Conservation (phyloP, 2,113 vertebrate genomes). For the Podocnemis expansa region DNA sequence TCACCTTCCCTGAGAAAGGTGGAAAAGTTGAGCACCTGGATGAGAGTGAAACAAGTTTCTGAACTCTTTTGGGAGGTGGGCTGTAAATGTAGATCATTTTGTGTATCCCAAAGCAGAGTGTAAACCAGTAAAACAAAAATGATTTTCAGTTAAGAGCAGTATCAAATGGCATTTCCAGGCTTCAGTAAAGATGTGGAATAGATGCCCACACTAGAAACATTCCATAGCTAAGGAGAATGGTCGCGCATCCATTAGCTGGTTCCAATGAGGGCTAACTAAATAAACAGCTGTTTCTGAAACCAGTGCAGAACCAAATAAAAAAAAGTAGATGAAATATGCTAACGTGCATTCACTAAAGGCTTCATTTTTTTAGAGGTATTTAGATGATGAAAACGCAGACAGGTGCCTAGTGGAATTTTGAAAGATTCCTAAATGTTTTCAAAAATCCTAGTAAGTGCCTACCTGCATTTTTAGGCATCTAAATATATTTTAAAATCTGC, state of each 20-base stretch:
- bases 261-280: background rate
- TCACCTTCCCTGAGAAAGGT: background rate
- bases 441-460: too few species aligned
- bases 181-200: background rate
- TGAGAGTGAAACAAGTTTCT: background rate
- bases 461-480: too few species aligned
- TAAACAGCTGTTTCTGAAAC: background rate
- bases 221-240: background rate
- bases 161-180: too few species aligned
- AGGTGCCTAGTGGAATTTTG: too few species aligned
- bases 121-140: background rate
- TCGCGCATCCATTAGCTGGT: background rate
- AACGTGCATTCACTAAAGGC: background rate
- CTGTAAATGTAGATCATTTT: background rate
- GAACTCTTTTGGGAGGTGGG: background rate
- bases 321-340: background rate
- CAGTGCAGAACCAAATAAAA: background rate
- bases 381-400: too few species aligned
- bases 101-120: background rate
- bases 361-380: too few species aligned
- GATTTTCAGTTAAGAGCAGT: too few species aligned
- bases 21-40: background rate
- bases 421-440: too few species aligned
- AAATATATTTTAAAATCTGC: too few species aligned
- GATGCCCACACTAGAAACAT: background rate